phyloP scores from a whole-genome alignment of 2,888 invertebrate species.

The Ennomos fuscantarius region DNA sequence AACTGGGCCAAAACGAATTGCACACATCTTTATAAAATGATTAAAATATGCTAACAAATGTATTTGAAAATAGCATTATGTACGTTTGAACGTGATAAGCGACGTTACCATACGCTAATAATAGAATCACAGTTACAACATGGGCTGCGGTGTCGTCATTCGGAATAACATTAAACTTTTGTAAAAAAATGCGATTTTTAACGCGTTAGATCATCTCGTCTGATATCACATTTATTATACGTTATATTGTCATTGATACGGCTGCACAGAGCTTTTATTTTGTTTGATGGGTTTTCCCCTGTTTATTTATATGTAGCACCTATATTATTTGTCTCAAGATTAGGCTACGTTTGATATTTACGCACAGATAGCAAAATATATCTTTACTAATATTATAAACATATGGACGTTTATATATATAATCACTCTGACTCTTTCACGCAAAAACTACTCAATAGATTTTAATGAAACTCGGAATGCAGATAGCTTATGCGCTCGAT shows the following conservation, averaged over 20 bases:
- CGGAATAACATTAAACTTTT: slow-evolving; percentile 46
- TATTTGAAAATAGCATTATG: slow-evolving; percentile 41
- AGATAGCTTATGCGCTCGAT: too few species aligned
- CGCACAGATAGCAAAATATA: too few species aligned
- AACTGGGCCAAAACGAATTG: slow-evolving; percentile 70
- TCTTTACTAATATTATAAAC: too few species aligned
- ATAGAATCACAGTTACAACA: slow-evolving; percentile 49
- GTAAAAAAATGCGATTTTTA: slow-evolving; percentile 40
- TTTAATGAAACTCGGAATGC: too few species aligned
- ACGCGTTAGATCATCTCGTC: slow-evolving; percentile 37
- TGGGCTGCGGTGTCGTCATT: slow-evolving; percentile 45
- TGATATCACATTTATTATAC: slow-evolving; percentile 31
- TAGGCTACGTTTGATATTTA: too few species aligned
- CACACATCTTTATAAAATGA: slow-evolving; percentile 46
- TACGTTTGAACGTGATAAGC: slow-evolving; percentile 36
- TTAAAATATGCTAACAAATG: slow-evolving; percentile 43
- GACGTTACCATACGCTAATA: slow-evolving; percentile 42
- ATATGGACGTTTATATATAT: too few species aligned
- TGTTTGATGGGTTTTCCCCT: slow-evolving; percentile 34
- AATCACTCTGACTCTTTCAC: too few species aligned
- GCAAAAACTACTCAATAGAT: too few species aligned
- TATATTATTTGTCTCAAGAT: too few species aligned
- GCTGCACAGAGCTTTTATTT: slow-evolving; percentile 24
- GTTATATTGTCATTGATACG: slow-evolving; percentile 28
- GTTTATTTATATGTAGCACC: slow-evolving; percentile 10